Evolutionary conservation across 2,113 vertebrate species (phyloP), one percentile per base, ranked within the genome.

Genomic region (Propithecus coquereli): DNA sequence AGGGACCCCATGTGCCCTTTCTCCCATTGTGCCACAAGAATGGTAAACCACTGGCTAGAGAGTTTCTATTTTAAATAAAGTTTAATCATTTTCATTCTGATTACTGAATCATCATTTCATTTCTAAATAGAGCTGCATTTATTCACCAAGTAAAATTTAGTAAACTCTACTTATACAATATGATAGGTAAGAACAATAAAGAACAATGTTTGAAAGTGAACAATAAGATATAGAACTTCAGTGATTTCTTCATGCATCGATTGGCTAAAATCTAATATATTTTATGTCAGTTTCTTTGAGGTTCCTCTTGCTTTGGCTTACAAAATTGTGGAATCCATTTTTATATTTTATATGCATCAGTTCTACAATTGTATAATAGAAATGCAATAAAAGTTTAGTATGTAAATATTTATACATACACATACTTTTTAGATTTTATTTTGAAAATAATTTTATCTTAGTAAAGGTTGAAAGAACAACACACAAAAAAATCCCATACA

Each of bases 1-100:
- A 70, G 0, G 17, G 13, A 45, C 47, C 6, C 2, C 2, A 6
- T 6, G n/a, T 8, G 3, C 6, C 2, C 37, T 37, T 71, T 57
- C 22, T 43, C 18, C 37, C 8, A 57, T 16, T 18, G 4, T 37
- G 8, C 4, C 2, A 54, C 32, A 80, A 80, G 34, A 71, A 73
- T 81, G 12, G 22, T 47, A 84, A 63, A 8, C 8, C 11, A 30
- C 6, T 86, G 34, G 4, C 8, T 77, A 40, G 7, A 87, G 37
- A 79, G 37, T 50, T 82, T 27, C n/a, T 52, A 63, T 52, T 47
- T 81, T 80, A 82, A 6, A 32, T 47, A 85, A 73, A 73, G 11
- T 79, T 59, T 32, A 20, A 65, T 84, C 9, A 45, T 23, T 70
- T 77, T 74, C 0, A 27, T 83, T 47, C 27, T 77, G 34, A 76